Evolutionary conservation across 2,888 invertebrate species (phyloP), one percentile per base, ranked within the genome.

Genomic region (Portevinia maculata): DNA sequence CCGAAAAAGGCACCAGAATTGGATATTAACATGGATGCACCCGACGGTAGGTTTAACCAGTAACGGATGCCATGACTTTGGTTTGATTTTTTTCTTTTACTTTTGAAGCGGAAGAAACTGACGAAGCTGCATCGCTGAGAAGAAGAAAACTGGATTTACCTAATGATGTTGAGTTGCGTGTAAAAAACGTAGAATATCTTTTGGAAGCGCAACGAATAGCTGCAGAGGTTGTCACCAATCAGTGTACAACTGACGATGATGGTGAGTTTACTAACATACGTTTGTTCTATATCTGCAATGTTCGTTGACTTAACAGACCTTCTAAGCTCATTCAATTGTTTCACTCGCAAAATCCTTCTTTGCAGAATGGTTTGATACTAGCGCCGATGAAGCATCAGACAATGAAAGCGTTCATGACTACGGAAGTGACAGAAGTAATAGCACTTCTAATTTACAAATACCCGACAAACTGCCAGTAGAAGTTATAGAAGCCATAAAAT

Each of bases 221-320:
- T 0, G 90, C 95, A 46, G 95, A 95, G 90, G 93, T 95, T 79
- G 89, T 95, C 69, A 93, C 95, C 21, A 95, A 96, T 89, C 90
- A 95, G 60, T 94, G 94, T 87, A 93, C 94, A 32, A 90, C 81
- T 6, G 89, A 89, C 17, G 89, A 92, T 87, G 94, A 94, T 87
- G 94, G 94, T 93, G 90, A 90, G 69, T 28, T 7, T 19, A 11
- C 11, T 5, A 44, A 59, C 30, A 30, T 7, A n/a, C 7, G 8
- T 30, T 13, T 4, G n/a, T 48, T 60, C 19, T n/a, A 3, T 37
- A 5, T 37, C n/a, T 11, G 6, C 4, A 34, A n/a, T n/a, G n/a
- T n/a, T n/a, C n/a, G n/a, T n/a, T n/a, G n/a, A n/a, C n/a, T n/a
- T n/a, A n/a, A n/a, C n/a, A n/a, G n/a, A n/a, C n/a, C n/a, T n/a